Evolutionary conservation across 2,888 invertebrate species (phyloP).

Genomic region (Acleris laterana): DNA sequence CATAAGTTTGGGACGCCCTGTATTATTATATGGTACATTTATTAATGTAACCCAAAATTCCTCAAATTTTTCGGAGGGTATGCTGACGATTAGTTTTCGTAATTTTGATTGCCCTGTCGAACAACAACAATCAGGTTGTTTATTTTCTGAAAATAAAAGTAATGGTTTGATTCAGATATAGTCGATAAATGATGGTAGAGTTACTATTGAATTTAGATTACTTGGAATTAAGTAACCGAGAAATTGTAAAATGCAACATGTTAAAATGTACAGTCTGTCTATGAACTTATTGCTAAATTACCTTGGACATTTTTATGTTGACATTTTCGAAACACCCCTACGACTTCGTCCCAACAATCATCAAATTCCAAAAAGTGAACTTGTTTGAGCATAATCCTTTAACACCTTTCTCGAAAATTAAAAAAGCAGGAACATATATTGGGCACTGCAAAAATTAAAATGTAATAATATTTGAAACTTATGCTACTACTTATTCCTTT

Average conservation of each 20-base stretch:
- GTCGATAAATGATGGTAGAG: slow-evolving; percentile 3
- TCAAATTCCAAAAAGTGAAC: slow-evolving; percentile 7
- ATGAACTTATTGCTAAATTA: slow-evolving; percentile 15
- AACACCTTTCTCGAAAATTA: not conserved
- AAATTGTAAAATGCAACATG: slow-evolving; percentile 3
- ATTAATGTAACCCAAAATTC: too few species aligned
- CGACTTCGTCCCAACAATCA: slow-evolving; percentile 16
- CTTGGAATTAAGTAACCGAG: slow-evolving; percentile 7
- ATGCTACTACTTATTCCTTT: not conserved
- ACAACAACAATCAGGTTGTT: too few species aligned
- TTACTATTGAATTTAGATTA: too few species aligned
- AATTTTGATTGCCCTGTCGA: too few species aligned
- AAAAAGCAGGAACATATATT: too few species aligned
- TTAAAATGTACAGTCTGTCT: slow-evolving; percentile 12
- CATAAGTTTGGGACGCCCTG: too few species aligned
- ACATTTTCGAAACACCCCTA: slow-evolving; percentile 13
- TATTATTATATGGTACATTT: too few species aligned
- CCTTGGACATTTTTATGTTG: slow-evolving; percentile 3
- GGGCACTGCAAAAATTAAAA: too few species aligned
- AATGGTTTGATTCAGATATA: not conserved
- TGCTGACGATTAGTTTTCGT: too few species aligned
- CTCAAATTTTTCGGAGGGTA: too few species aligned
- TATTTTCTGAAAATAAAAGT: not conserved
- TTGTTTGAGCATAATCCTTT: slow-evolving; percentile 10
- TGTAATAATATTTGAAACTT: too few species aligned